Evolutionary conservation across 1,140 invertebrate genomes (phyloP), one percentile per base, ranked within the genome.

Genomic region (Drosophila carrolli): DNA sequence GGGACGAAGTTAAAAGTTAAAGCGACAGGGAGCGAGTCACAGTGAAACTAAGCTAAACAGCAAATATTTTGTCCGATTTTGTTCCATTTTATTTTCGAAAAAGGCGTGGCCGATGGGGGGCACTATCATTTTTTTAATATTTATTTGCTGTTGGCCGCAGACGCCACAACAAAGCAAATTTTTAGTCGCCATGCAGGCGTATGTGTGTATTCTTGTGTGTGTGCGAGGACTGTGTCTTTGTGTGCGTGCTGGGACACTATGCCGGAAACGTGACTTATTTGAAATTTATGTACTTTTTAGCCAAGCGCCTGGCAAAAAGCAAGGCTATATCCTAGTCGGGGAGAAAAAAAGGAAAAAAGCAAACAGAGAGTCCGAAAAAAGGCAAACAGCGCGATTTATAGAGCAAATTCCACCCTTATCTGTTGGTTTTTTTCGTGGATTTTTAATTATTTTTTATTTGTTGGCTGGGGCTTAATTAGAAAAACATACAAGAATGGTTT

Each of bases 241-340:
- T 43, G 9, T 51, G 43, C 51, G 47, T 54, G 46, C 13, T 67
- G 56, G 38, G 80, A 46, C 60, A 71, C 68, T 79, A 78, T 76
- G 62, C 79, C 80, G 77, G 77, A 89, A 88, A 89, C 84, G 84
- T 89, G 84, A 89, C 81, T 89, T 89, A 89, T 89, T 89, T 62
- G 55, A 84, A 81, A 89, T 89, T 89, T 89, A 89, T 89, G 80
- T 89, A 89, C 85, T 84, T 89, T 89, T 89, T 84, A 84, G 60
- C 73, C 50, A 75, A 79, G 62, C 59, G 56, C 46, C 40, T 11
- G 41, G n/a, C 41, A 27, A 53, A 71, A 61, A 71, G 58, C 44
- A 74, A 75, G 76, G 78, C 66, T 61, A 60, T 66, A 66, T 44
- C 44, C 72, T 46, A 60, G 54, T 32, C 27, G 67, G 71, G 61